phyloP scores from a whole-genome alignment of 1,140 invertebrate species.

The Drosophila watanabei region DNA sequence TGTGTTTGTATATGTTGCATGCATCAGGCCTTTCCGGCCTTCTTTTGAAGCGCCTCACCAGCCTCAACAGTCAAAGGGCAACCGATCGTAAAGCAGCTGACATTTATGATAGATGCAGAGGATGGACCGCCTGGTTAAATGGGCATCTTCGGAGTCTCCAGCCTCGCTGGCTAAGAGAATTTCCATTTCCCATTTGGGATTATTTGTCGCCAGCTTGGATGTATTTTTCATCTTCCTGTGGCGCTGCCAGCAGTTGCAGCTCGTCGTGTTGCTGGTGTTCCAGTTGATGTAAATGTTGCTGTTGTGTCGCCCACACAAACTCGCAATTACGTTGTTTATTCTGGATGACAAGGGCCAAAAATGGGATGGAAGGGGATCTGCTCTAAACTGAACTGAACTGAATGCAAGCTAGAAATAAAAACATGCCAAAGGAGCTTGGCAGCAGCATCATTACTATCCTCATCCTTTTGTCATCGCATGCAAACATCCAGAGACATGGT shows the following conservation, averaged over 20 bases:
- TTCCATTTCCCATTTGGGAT: constrained; percentile 59
- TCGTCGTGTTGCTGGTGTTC: constrained; percentile 25
- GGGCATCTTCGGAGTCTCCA: constrained; percentile 19
- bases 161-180: constrained; percentile 38
- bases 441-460: constrained; percentile 57
- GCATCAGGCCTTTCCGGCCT: constrained; percentile 62
- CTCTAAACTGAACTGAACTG: constrained; percentile 14
- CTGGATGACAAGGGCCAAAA: constrained; percentile 72
- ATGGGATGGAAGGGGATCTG: constrained; percentile 20
- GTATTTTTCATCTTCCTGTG: constrained; percentile 46
- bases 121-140: constrained; percentile 41
- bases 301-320: constrained; percentile 78
- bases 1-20: constrained; percentile 53
- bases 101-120: constrained; percentile 69
- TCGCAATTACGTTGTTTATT: constrained; percentile 83
- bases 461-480: constrained; percentile 72
- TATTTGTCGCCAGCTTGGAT: constrained; percentile 72
- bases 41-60: constrained; percentile 60
- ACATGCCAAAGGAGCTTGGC: constrained; percentile 42
- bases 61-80: constrained; percentile 73
- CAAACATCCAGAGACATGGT: constrained; percentile 76
- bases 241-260: constrained; percentile 20
- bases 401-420: constrained; percentile 55
- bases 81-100: constrained; percentile 77
- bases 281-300: constrained; percentile 26